phyloP scores from a whole-genome alignment of 2,888 invertebrate species.

The Gasteruption jaculator region DNA sequence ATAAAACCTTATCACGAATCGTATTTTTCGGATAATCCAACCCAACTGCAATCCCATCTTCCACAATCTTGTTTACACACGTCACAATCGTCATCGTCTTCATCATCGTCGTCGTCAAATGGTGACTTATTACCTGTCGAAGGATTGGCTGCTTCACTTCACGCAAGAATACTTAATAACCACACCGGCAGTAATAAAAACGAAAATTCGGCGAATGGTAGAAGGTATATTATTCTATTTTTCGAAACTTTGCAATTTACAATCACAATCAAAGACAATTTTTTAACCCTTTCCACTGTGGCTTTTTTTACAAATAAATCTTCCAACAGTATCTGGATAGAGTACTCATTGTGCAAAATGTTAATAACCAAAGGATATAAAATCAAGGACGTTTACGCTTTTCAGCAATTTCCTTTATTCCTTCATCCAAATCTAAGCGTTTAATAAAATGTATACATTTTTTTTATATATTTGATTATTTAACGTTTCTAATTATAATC shows the following conservation, averaged over 20 bases:
- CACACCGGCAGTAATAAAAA: conserved; percentile 51
- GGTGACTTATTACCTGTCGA: conserved; percentile 51
- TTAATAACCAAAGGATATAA: too few relatives aligned
- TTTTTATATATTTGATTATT: too few relatives aligned
- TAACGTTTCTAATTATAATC: too few relatives aligned
- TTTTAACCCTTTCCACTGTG: conserved; percentile 6
- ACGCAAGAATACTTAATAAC: conserved; percentile 70
- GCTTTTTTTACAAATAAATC: neutral
- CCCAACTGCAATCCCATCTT: conserved; percentile 34
- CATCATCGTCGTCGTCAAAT: conserved; percentile 30
- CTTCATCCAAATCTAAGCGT: too few relatives aligned
- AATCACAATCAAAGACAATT: neutral
- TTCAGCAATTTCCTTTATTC: too few relatives aligned
- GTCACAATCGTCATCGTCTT: conserved; percentile 25
- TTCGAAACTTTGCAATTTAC: neutral
- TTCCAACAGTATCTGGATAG: too few relatives aligned
- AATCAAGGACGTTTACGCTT: too few relatives aligned
- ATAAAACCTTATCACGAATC: conserved; percentile 70
- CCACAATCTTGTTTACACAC: conserved; percentile 44
- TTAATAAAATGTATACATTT: too few relatives aligned
- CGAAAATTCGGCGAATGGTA: conserved; percentile 33
- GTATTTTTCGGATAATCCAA: conserved; percentile 60
- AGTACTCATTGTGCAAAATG: too few relatives aligned
- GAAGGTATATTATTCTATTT: conserved; percentile 30
- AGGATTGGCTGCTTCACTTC: conserved; percentile 79